A percentile compares a stretch with the other conserved stretches of the same genome.
These are phyloP conservation scores for Cossypha niveicapilla DNA, from an alignment of 2,797 vertebrate genomes.

Conservation along the genomic window DNA sequence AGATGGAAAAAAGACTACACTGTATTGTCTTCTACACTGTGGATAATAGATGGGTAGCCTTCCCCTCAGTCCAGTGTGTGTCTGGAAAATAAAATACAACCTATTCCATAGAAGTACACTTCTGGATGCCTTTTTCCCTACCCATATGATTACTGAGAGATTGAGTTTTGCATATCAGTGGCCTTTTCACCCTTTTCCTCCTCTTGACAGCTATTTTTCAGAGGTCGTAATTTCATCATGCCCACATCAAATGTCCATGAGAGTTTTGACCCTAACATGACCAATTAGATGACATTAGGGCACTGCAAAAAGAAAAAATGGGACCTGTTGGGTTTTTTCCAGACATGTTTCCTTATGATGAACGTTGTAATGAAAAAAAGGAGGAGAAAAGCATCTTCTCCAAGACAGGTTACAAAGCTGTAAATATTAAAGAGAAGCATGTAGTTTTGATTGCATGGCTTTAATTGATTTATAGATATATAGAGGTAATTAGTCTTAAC, in stretches of 20 bases:
- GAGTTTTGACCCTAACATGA: neutral
- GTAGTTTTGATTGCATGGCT: neutral
- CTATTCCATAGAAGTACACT: neutral
- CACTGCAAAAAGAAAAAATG: neutral
- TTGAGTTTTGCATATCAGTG: rapidly evolving
- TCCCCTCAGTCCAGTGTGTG: neutral
- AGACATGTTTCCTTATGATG: neutral
- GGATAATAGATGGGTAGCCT: neutral
- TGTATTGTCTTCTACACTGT: neutral
- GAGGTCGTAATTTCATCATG: neutral
- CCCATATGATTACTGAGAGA: neutral
- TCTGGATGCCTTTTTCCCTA: neutral
- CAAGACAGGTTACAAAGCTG: neutral
- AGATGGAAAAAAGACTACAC: neutral
- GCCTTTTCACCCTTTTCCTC: neutral
- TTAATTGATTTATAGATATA: neutral
- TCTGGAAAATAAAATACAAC: neutral
- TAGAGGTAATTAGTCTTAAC: neutral
- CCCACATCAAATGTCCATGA: rapidly evolving
- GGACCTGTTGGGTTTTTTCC: neutral
- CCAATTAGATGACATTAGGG: neutral
- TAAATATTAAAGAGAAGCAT: neutral
- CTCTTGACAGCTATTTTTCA: neutral
- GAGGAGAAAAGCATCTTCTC: neutral
- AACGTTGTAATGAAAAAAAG: neutral